Evolutionary conservation across 1,140 invertebrate species (phyloP), one percentile per base, ranked within the genome.

Genomic region (Bombus superbus): DNA sequence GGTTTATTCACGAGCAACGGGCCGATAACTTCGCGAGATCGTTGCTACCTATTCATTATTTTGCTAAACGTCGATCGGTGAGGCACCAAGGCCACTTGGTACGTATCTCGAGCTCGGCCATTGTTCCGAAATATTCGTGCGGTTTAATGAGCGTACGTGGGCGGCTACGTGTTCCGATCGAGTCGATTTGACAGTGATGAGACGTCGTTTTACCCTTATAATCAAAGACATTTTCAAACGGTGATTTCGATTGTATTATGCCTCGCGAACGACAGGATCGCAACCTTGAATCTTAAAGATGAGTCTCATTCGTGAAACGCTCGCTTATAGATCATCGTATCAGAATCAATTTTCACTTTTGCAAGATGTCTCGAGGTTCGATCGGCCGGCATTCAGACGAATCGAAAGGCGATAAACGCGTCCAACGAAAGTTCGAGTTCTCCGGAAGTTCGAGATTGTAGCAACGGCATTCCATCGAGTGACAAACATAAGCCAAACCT

Each of bases 31-130:
- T 57, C 78, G 75, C 83, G 84, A 83, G 88, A 92, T 87, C 85
- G 79, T 81, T 88, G 90, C 92, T 92, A 92, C 90, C 92, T 93
- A 92, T 92, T 92, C 91, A 92, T 94, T 93, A 93, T 93, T 92
- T 89, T 82, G 85, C 87, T 89, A 90, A 93, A 91, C 92, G 92
- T 90, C 88, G 87, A 90, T 92, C 90, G 85, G 53, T 83, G 86
- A 93, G 91, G 91, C 91, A 85, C 80, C 88, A 91, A 93, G 90
- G 91, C 91, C 93, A 84, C 83, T 32, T 88, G 35, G 57, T 74
- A 53, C 71, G 57, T 73, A 68, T 81, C 40, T 38, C 40, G 68
- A 80, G 62, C 81, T 74, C 72, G 68, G 72, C 72, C 83, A 87
- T 91, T 89, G 85, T 86, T 89, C 92, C 89, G 80, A 94, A 94